Evolutionary conservation across 92 coral and sea anemone species (phyloP).

Genomic region (Epizoanthus stellaris): DNA sequence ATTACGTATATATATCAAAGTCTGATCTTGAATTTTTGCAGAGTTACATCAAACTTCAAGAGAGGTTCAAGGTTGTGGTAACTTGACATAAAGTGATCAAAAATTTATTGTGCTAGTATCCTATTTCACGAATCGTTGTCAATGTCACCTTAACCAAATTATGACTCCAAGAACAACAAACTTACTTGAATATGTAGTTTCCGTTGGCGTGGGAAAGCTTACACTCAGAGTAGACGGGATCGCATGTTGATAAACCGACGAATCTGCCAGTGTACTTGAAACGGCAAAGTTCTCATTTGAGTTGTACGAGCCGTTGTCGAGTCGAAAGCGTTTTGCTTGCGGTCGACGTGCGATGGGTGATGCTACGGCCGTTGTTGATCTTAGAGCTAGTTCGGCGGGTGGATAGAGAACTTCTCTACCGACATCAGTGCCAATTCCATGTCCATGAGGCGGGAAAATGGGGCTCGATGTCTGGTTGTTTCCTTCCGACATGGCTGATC

Average conservation of each 20-base stretch:
- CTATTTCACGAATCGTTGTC: neutral
- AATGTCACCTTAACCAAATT: neutral
- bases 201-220: slow-evolving; percentile 69
- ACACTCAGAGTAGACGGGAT: slow-evolving; percentile 73
- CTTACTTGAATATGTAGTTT: slow-evolving; percentile 80
- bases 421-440: slow-evolving; percentile 8
- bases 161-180: slow-evolving; percentile 27
- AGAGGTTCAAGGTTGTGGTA: slow-evolving; percentile 6
- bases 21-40: neutral
- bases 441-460: slow-evolving; percentile 16
- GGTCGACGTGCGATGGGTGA: slow-evolving; percentile 62
- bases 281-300: slow-evolving; percentile 58
- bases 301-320: slow-evolving; percentile 64
- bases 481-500: slow-evolving; percentile 38
- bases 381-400: slow-evolving; percentile 44
- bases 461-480: slow-evolving; percentile 34
- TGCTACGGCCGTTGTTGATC: slow-evolving; percentile 11
- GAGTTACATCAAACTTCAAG: neutral
- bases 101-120: slow-evolving; percentile 12
- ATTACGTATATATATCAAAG: neutral
- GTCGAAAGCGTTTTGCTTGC: slow-evolving; percentile 74
- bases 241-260: slow-evolving; percentile 67
- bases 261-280: slow-evolving; percentile 59
- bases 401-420: slow-evolving; percentile 28
- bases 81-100: neutral